These are phyloP conservation scores for Enteromius paludinosus DNA, from an alignment of 2,797 vertebrate species.

Conservation along the genomic window DNA sequence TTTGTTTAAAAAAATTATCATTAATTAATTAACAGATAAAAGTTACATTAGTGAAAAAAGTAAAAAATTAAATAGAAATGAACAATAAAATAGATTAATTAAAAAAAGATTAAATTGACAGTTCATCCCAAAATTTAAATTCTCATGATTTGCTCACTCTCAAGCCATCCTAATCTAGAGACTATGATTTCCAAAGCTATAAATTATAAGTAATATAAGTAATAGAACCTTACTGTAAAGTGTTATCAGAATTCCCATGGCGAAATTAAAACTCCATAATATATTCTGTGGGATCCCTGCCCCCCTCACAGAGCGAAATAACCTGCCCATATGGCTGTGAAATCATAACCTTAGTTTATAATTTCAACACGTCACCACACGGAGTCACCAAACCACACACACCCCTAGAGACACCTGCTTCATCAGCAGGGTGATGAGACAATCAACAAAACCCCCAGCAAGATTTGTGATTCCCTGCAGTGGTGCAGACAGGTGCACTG, in stretches of 20 bases:
- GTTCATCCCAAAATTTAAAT: too few species aligned
- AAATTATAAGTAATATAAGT: too few species aligned
- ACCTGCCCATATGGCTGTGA: constrained; percentile 20
- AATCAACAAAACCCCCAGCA: constrained; percentile 35
- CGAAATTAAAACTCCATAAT: neutral
- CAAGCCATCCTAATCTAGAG: too few species aligned
- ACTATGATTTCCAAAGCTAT: too few species aligned
- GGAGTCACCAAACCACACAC: neutral
- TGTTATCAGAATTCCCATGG: neutral
- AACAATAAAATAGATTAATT: too few species aligned
- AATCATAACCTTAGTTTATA: constrained; percentile 21
- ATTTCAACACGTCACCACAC: constrained; percentile 2
- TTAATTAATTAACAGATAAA: too few species aligned
- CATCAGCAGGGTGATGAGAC: constrained; percentile 45
- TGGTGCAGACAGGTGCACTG: constrained; percentile 35
- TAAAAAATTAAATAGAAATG: too few species aligned
- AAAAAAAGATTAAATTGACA: too few species aligned
- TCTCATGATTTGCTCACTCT: too few species aligned
- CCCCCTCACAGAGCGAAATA: neutral
- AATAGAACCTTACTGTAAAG: neutral
- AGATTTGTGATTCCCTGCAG: constrained; percentile 37
- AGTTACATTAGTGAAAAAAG: too few species aligned
- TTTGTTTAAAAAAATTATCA: too few species aligned
- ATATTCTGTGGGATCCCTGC: neutral
- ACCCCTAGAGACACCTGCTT: constrained; percentile 47